Conservation (phyloP, 2,888 invertebrate species). For the Hedychridium roseum region DNA sequence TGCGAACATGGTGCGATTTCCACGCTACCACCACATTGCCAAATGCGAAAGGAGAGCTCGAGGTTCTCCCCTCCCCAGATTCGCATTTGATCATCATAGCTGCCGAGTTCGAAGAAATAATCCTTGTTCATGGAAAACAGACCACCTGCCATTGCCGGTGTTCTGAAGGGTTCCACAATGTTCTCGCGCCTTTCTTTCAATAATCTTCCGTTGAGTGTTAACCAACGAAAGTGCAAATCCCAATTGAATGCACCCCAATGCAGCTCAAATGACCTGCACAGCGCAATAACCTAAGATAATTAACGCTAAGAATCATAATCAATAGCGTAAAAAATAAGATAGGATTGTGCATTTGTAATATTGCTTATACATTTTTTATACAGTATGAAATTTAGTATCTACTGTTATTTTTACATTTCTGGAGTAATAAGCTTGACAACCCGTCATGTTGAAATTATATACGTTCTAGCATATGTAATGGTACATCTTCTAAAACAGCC, state of each 20-base stretch:
- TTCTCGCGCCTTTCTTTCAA: constrained; percentile 71
- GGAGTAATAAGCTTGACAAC: no score
- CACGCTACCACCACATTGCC: constrained; percentile 93
- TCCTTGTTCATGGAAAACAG: constrained; percentile 87
- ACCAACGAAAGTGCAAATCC: constrained; percentile 93
- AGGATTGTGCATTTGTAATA: no score
- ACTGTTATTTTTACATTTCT: no score
- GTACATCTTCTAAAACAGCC: no score
- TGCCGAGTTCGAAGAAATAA: constrained; percentile 87
- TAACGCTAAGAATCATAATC: no score
- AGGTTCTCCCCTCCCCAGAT: constrained; percentile 99
- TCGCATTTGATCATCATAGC: constrained; percentile 75
- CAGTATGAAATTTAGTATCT: no score
- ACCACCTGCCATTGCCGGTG: constrained; percentile 95
- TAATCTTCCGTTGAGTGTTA: constrained; percentile 75
- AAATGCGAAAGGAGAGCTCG: constrained; percentile 94
- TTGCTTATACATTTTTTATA: no score
- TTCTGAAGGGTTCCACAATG: constrained; percentile 75
- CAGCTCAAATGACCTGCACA: constrained; percentile 89
- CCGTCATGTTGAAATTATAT: no score
- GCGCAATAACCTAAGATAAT: no score
- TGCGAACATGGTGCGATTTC: constrained; percentile 93
- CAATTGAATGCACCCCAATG: constrained; percentile 99
- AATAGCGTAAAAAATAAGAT: no score
- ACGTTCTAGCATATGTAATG: no score